A percentile compares a stretch with the other conserved stretches of the same genome.
Conservation (phyloP, 2,888 invertebrate genomes). For the Osedax frankpressi region DNA sequence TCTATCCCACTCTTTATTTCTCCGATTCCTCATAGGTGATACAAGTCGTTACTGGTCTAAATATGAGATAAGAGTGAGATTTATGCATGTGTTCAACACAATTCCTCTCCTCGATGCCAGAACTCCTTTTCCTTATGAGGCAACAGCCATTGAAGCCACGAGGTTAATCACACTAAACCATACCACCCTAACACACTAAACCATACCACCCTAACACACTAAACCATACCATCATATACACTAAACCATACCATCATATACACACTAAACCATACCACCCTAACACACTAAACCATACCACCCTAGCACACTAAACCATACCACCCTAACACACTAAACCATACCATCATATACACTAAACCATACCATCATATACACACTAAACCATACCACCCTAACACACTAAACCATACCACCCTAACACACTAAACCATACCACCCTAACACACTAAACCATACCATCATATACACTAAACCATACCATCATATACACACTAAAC, state of each 20-base stretch:
- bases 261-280: not conserved
- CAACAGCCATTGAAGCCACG: slow-evolving; percentile 80
- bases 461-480: too few relatives aligned
- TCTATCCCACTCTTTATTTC: too few relatives aligned
- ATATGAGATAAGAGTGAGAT: slow-evolving; percentile 34
- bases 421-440: not conserved
- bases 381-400: not conserved
- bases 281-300: not conserved
- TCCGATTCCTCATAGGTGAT: too few relatives aligned
- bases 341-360: not conserved
- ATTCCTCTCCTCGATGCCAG: slow-evolving; percentile 71
- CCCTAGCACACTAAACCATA: not conserved
- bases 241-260: not conserved
- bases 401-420: not conserved
- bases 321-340: not conserved
- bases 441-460: not conserved
- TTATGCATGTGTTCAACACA: slow-evolving; percentile 34
- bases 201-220: not conserved
- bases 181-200: not conserved
- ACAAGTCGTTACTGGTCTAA: slow-evolving; percentile 37
- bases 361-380: too few relatives aligned
- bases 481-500: not conserved
- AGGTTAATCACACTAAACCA: slow-evolving; percentile 46
- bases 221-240: not conserved
- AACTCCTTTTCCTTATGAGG: slow-evolving; percentile 64